phyloP scores from a whole-genome alignment of 2,113 vertebrate species.

The Tinamus guttatus region DNA sequence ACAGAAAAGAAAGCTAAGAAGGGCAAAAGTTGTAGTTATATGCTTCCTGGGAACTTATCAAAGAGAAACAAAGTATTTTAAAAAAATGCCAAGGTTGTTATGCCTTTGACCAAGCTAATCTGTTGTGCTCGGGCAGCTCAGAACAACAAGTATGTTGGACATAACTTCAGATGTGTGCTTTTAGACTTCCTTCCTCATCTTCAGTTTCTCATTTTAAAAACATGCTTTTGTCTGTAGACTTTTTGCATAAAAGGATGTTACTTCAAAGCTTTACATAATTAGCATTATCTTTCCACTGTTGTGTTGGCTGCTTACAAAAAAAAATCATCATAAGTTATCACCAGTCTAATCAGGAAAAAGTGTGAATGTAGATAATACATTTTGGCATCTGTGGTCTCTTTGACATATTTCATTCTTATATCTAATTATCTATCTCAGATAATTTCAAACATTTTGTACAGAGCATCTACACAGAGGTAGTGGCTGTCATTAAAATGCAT shows the following conservation, averaged over 20 bases:
- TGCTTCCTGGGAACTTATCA: slow-evolving; percentile 22
- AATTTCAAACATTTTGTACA: not conserved
- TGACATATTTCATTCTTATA: not conserved
- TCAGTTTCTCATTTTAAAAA: not conserved
- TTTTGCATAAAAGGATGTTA: not conserved
- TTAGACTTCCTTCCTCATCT: not conserved
- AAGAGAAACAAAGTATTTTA: not conserved
- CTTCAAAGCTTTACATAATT: slow-evolving; percentile 11
- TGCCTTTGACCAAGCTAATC: not conserved
- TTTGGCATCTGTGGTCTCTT: not conserved
- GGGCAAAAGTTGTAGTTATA: not conserved
- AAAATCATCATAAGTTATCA: not conserved
- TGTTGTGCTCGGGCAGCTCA: not conserved
- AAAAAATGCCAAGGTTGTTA: not conserved
- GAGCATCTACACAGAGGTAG: not conserved
- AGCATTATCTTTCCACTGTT: not conserved
- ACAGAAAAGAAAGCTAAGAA: not conserved
- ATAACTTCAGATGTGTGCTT: not conserved
- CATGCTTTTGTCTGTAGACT: not conserved
- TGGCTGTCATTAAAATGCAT: not conserved
- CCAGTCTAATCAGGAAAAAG: not conserved
- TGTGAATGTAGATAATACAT: not conserved
- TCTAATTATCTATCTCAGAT: not conserved
- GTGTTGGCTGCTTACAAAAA: not conserved
- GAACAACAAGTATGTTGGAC: not conserved